Evolutionary conservation across 2,113 vertebrate genomes (phyloP), one percentile per base, ranked within the genome.

Genomic region (Paramormyrops kingsleyae): DNA sequence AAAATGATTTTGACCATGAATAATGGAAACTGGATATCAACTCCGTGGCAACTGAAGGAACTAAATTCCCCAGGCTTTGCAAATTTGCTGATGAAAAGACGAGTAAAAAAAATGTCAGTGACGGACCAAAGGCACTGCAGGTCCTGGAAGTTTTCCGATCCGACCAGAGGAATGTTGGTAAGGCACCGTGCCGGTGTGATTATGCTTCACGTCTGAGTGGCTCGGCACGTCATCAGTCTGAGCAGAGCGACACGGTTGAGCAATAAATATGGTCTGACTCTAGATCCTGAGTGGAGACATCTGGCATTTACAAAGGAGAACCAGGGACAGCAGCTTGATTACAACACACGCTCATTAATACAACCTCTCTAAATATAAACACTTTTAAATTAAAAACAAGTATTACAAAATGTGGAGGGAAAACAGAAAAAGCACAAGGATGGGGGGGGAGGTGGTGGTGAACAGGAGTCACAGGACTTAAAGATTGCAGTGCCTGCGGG

Each of bases 391-490:
- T 91, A n/a, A 46, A 84, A 24, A 31, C 31, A 83, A 90, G 95
- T 91, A 93, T 91, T 91, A 91, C 24, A 44, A n/a, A 44, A 84
- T 87, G 42, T 42, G 15, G 84, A 46, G 50, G 59, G 93, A 89
- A 84, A 91, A 92, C 93, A 92, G 52, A 92, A 91, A 91, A 95
- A 93, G 91, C 95, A 94, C 94, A 95, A 95, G 93, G 94, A 94
- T 93, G 91, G 94, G 94, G 94, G 49, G 17, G 17, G 52, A 17
- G 17, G 92, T 94, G 94, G 2, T 95, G 94, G 94, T 94, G 93
- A 94, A 95, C 94, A 94, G 94, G 95, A 95, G 93, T 94, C 94
- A 95, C 95, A 95, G 95, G 95, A 95, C 95, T 93, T 94, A 93
- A 95, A 94, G 94, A 95, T 94, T 94, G 94, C 95, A 92, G 93